Evolutionary conservation across 1,140 invertebrate species (phyloP).

Genomic region (Stegodyphus mimosarum): DNA sequence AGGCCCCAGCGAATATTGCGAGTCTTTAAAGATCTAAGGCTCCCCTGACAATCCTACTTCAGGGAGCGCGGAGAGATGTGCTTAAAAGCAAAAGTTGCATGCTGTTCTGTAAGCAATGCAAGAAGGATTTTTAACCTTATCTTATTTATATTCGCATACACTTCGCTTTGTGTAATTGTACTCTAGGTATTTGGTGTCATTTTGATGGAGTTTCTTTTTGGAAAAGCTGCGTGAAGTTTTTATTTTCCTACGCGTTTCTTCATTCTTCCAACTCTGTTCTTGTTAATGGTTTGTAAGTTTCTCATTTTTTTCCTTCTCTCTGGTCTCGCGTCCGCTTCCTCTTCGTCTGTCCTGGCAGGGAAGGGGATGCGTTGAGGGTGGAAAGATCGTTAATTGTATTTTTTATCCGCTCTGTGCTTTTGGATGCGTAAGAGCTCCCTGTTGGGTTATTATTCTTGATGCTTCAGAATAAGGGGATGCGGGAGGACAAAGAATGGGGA

Average conservation of each 20-base stretch:
- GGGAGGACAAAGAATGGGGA: slow-evolving; percentile 4
- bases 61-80: background rate
- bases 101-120: background rate
- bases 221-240: background rate
- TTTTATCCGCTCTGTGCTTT: slow-evolving; percentile 22
- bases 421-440: slow-evolving; percentile 30
- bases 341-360: too few relatives aligned
- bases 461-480: background rate
- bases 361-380: background rate
- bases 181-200: slow-evolving; percentile 48
- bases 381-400: slow-evolving; percentile 46
- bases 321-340: background rate
- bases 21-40: slow-evolving; percentile 21
- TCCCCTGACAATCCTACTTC: slow-evolving; percentile 20
- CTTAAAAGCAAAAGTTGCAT: slow-evolving; percentile 40
- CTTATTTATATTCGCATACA: slow-evolving; percentile 48
- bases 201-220: slow-evolving; percentile 37
- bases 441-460: slow-evolving; percentile 49
- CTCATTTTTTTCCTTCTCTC: slow-evolving; percentile 2
- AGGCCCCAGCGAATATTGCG: slow-evolving; percentile 18
- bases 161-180: slow-evolving; percentile 32
- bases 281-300: slow-evolving; percentile 13
- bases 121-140: slow-evolving; percentile 41
- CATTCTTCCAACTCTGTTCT: slow-evolving; percentile 15
- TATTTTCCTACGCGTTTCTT: slow-evolving; percentile 6